Evolutionary conservation across 1,140 invertebrate species (phyloP), one percentile per base, ranked within the genome.

Genomic region (Camponotus pennsylvanicus): DNA sequence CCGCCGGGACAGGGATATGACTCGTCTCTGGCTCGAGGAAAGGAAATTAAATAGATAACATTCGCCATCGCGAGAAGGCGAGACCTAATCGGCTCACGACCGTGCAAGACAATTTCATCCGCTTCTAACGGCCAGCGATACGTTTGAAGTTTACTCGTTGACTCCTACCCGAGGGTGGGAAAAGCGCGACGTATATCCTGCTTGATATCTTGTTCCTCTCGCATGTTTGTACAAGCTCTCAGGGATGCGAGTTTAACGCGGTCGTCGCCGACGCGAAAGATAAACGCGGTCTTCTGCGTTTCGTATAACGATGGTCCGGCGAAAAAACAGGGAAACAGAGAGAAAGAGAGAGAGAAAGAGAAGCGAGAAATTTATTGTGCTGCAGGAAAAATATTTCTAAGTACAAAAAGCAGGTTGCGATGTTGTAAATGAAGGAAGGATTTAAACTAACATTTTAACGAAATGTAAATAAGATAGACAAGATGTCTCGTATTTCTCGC

Each of bases 41-140:
- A 91, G 91, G 90, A 93, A 92, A 93, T 92, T 92, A 93, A 92
- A 92, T 92, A 92, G 92, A 93, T 93, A 93, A 92, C 90, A 92
- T 92, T 92, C 88, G 86, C 87, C 86, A 88, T 88, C 86, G 78
- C 86, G 87, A 91, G 63, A 64, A 76, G 75, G 57, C 55, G 88
- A 45, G 85, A 90, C 76, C 85, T 90, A 90, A 90, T 90, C 89
- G 87, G 73, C 66, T 66, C 85, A 78, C 78, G 84, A 77, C 61
- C 89, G 55, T 75, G 75, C 71, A 70, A 87, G 86, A 90, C 85
- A 89, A 90, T 90, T 90, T 90, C 80, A 89, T 90, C 86, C 61
- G 75, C 45, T 78, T 86, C 89, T 90, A 90, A 90, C 77, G 75
- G 59, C 15, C 79, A 42, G 57, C 84, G 66, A 82, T 89, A 89